These are phyloP conservation scores for Drosophila varians DNA, from an alignment of 1,140 invertebrate species.

Conservation along the genomic window DNA sequence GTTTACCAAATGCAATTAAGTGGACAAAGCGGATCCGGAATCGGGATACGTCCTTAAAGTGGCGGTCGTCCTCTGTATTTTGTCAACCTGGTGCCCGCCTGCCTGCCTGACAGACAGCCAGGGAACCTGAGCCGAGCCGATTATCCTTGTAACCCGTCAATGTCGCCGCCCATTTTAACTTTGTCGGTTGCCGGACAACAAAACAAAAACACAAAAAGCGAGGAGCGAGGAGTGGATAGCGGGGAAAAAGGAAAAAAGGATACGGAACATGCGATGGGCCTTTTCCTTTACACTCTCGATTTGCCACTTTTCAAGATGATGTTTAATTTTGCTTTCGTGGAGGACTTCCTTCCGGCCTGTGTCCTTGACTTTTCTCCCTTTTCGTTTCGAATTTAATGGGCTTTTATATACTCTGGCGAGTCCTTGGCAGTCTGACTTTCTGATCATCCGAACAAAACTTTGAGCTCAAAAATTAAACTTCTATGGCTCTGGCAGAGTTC, in stretches of 20 bases:
- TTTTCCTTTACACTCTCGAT: slow-evolving; percentile 26
- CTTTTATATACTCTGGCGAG: too few species aligned
- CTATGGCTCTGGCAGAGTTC: slow-evolving; percentile 2
- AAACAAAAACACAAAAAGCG: neutral
- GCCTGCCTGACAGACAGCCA: too few species aligned
- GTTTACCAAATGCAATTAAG: slow-evolving; percentile 42
- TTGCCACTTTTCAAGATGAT: slow-evolving; percentile 45
- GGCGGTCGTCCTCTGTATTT: neutral
- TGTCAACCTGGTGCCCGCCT: neutral
- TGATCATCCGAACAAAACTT: too few species aligned
- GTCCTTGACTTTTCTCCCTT: slow-evolving; percentile 8
- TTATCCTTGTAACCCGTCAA: slow-evolving; percentile 22
- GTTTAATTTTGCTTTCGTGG: slow-evolving; percentile 25
- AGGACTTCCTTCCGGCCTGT: slow-evolving; percentile 13
- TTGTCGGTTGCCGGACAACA: neutral
- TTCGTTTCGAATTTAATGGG: slow-evolving; percentile 13
- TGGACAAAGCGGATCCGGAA: slow-evolving; percentile 28
- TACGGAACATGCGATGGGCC: neutral
- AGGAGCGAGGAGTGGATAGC: too few species aligned
- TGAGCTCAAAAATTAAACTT: too few species aligned
- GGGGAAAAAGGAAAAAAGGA: neutral
- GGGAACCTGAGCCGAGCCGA: neutral
- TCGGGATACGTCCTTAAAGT: neutral
- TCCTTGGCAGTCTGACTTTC: too few species aligned
- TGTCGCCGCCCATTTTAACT: slow-evolving; percentile 15